Conservation (phyloP, 2,113 vertebrate species). For the Dolichallabes microphthalmus region DNA sequence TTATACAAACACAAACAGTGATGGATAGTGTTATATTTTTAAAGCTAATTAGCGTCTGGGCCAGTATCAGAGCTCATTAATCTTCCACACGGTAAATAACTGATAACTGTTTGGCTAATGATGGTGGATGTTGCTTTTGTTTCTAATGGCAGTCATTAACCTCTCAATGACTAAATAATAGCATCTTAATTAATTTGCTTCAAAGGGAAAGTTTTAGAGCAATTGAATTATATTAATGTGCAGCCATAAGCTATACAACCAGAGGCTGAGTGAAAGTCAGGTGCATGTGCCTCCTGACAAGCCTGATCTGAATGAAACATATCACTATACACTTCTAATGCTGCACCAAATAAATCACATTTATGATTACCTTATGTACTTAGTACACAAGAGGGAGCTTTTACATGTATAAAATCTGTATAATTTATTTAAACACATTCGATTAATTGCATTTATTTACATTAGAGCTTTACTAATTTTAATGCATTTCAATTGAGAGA, state of each 20-base stretch:
- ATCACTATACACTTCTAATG: not conserved
- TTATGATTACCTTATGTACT: not conserved
- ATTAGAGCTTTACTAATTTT: not conserved
- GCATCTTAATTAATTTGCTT: conserved; percentile 81
- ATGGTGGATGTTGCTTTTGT: conserved; percentile 88
- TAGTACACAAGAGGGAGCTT: not conserved
- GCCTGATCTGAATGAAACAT: not conserved
- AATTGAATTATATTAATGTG: conserved; percentile 76
- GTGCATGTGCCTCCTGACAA: not conserved
- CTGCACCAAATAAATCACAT: not conserved
- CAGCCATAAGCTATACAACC: conserved; percentile 62
- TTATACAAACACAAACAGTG: conserved; percentile 83
- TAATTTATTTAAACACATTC: not conserved
- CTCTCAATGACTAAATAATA: conserved; percentile 86
- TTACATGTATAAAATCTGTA: not conserved
- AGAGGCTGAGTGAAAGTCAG: conserved; percentile 27
- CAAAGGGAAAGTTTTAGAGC: conserved; percentile 74
- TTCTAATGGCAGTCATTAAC: conserved; percentile 87
- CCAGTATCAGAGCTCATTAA: conserved; percentile 90
- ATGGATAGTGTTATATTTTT: conserved; percentile 98
- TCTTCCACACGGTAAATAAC: conserved; percentile 94
- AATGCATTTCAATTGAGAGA: not conserved
- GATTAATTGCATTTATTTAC: not conserved
- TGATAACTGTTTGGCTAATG: conserved; percentile 98
- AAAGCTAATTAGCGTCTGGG: conserved; percentile 95